These are phyloP conservation scores for Rhabdomys dilectus DNA, from an alignment of 2,113 vertebrate genomes.

Conservation along the genomic window DNA sequence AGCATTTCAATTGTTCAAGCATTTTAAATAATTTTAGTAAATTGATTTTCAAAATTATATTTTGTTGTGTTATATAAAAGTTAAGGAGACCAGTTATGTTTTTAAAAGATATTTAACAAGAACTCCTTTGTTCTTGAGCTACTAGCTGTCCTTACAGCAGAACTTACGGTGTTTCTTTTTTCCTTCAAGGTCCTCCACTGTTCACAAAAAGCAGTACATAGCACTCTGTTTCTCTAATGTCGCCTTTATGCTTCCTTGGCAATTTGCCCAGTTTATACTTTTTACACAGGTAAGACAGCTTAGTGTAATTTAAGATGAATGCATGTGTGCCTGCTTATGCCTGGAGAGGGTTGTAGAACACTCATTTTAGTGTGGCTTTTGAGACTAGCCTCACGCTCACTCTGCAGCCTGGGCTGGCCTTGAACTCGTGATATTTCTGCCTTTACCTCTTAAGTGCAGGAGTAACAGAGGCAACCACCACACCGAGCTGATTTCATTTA, in stretches of 20 bases:
- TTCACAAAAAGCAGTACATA: slow-evolving; percentile 87
- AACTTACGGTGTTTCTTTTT: slow-evolving; percentile 81
- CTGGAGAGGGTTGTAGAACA: neutral
- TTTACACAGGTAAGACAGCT: slow-evolving; percentile 94
- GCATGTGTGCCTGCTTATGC: neutral
- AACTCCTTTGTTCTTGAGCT: neutral
- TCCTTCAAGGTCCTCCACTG: slow-evolving; percentile 88
- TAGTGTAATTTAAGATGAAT: neutral
- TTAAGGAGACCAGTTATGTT: neutral
- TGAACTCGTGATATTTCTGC: neutral
- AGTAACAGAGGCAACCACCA: neutral
- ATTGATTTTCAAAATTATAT: neutral
- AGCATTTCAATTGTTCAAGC: neutral
- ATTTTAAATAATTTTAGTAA: neutral
- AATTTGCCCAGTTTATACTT: slow-evolving; percentile 98
- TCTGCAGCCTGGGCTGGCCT: neutral
- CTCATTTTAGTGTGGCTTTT: neutral
- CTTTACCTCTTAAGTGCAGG: neutral
- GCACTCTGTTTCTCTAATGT: slow-evolving; percentile 93
- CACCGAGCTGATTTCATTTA: neutral
- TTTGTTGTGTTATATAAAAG: neutral
- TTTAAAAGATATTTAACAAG: neutral
- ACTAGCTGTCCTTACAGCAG: neutral
- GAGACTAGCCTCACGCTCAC: neutral
- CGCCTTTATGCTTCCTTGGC: slow-evolving; percentile 98